Conservation (phyloP, 2,113 vertebrate species). For the Sakesphorus luctuosus region DNA sequence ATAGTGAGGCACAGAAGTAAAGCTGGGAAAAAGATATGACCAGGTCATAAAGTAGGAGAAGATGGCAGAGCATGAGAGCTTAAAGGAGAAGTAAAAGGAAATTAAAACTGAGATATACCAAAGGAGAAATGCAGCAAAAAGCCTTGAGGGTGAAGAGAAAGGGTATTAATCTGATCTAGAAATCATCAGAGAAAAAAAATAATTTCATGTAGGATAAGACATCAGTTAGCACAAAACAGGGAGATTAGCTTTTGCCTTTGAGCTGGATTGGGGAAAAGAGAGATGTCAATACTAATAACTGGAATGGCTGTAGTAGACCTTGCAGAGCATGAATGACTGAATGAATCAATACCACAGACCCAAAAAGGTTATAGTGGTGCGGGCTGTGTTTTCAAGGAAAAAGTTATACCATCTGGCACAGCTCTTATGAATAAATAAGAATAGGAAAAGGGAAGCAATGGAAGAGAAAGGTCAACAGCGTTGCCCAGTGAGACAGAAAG, state of each 20-base stretch:
- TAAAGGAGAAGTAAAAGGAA: constrained; percentile 27
- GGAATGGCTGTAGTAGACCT: not conserved
- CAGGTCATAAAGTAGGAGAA: not conserved
- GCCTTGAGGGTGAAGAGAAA: not conserved
- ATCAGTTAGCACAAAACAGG: constrained; percentile 33
- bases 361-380: not conserved
- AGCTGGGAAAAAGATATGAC: not conserved
- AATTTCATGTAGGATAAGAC: constrained; percentile 4
- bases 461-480: not conserved
- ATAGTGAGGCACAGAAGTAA: not conserved
- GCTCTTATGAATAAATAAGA: not conserved
- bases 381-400: not conserved
- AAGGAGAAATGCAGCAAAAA: not conserved
- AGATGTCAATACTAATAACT: constrained; percentile 39
- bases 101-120: not conserved
- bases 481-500: not conserved
- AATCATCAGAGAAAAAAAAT: constrained; percentile 6
- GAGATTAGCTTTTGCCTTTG: constrained; percentile 45
- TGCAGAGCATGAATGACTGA: not conserved
- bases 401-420: not conserved
- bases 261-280: constrained; percentile 4
- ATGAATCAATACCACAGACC: constrained; percentile 32
- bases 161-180: not conserved
- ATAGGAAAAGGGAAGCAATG: not conserved
- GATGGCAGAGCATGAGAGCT: not conserved